These are phyloP conservation scores for Lordiphosa collinella DNA, from an alignment of 1,140 invertebrate genomes.

Conservation along the genomic window DNA sequence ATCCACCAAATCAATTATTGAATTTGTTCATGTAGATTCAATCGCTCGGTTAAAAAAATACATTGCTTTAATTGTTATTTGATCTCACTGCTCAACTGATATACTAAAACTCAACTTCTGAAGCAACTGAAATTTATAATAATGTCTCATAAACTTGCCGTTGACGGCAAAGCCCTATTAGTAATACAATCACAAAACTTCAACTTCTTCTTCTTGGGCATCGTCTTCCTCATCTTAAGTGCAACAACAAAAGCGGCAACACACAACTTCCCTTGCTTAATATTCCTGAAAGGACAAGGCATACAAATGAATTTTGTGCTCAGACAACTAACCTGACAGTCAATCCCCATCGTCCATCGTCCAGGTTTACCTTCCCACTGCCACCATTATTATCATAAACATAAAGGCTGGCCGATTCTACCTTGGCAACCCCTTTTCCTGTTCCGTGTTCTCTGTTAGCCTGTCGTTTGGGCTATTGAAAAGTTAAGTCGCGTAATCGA, in stretches of 20 bases:
- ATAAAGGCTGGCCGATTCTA: slow-evolving; percentile 43
- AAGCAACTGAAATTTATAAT: slow-evolving; percentile 14
- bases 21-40: no score
- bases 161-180: slow-evolving; percentile 35
- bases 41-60: no score
- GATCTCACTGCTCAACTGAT: not conserved
- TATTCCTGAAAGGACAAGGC: slow-evolving; percentile 13
- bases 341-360: slow-evolving; percentile 28
- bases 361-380: not conserved
- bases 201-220: slow-evolving; percentile 15
- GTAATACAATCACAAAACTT: slow-evolving; percentile 41
- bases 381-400: slow-evolving; percentile 64
- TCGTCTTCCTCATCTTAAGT: not conserved
- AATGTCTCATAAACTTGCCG: slow-evolving; percentile 1
- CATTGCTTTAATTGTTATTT: no score
- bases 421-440: not conserved
- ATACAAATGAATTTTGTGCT: slow-evolving; percentile 39
- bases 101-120: slow-evolving; percentile 9
- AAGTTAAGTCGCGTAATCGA: slow-evolving; percentile 79
- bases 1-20: no score
- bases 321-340: slow-evolving; percentile 45
- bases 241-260: slow-evolving; percentile 7
- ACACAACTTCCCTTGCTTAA: slow-evolving; percentile 2
- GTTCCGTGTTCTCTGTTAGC: slow-evolving; percentile 13
- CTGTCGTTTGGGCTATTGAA: slow-evolving; percentile 70